phyloP scores from a whole-genome alignment of 1,140 invertebrate species.

The Drosophila parvula region DNA sequence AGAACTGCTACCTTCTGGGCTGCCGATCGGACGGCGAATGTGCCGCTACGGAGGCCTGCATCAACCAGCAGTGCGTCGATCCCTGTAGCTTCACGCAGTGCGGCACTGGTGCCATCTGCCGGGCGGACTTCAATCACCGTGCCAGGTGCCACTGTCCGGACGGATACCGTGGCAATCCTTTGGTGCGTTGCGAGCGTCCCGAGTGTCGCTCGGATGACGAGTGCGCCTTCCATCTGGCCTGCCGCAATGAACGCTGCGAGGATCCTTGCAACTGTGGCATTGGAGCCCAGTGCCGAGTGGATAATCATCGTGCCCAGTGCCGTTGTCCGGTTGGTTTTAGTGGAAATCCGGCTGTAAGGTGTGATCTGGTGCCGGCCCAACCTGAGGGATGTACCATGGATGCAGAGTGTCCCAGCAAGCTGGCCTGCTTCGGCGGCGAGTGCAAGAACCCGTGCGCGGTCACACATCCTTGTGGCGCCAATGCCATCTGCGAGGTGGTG shows the following conservation, averaged over 20 bases:
- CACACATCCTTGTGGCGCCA: conserved; percentile 91
- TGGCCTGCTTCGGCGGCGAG: conserved; percentile 91
- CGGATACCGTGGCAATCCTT: conserved; percentile 90
- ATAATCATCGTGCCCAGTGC: conserved; percentile 90
- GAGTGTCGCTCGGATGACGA: conserved; percentile 91
- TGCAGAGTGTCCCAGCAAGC: conserved; percentile 92
- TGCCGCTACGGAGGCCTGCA: conserved; percentile 91
- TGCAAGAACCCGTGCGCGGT: conserved; percentile 93
- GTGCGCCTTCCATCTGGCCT: conserved; percentile 90
- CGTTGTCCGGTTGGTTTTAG: conserved; percentile 92
- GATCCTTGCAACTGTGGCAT: conserved; percentile 91
- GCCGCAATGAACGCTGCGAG: conserved; percentile 89
- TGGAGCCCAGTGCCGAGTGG: conserved; percentile 90
- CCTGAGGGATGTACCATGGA: conserved; percentile 91
- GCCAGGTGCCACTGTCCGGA: conserved; percentile 92
- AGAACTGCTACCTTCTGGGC: conserved; percentile 86
- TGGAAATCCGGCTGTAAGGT: conserved; percentile 90
- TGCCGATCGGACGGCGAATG: conserved; percentile 94
- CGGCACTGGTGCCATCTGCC: conserved; percentile 92
- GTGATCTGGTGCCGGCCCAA: conserved; percentile 86
- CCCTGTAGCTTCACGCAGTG: conserved; percentile 92
- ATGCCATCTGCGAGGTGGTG: conserved; percentile 92
- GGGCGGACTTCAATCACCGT: conserved; percentile 89
- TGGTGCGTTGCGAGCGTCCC: conserved; percentile 89
- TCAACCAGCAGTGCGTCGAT: conserved; percentile 92